Conservation (phyloP, 2,797 vertebrate genomes). For the Enteromius thamalakanensis region DNA sequence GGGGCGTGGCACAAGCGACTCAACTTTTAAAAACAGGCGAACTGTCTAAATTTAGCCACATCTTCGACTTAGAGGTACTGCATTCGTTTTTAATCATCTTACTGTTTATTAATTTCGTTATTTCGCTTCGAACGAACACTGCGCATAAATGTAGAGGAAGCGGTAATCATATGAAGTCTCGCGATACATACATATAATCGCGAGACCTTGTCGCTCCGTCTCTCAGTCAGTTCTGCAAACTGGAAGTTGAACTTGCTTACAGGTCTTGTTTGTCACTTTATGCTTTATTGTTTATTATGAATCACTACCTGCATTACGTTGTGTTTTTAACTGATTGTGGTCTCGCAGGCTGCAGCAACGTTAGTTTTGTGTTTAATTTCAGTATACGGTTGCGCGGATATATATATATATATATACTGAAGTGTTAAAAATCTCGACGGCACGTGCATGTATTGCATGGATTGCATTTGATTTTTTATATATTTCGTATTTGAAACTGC, state of each 20-base stretch:
- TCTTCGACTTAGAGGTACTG: not conserved
- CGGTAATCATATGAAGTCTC: slow-evolving; percentile 1
- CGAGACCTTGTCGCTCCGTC: not conserved
- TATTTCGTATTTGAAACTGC: not conserved
- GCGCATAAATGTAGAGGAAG: not conserved
- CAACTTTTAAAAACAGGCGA: not conserved
- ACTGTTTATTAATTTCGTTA: not conserved
- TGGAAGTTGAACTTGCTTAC: not conserved
- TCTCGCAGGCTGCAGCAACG: not conserved
- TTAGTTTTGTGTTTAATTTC: not conserved
- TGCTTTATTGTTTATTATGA: no score
- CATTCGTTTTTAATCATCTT: not conserved
- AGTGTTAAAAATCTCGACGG: not conserved
- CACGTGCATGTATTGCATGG: not conserved
- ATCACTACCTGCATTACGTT: not conserved
- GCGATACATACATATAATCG: not conserved
- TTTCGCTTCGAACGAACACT: not conserved
- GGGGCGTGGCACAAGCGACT: not conserved
- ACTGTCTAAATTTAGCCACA: not conserved
- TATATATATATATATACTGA: not conserved
- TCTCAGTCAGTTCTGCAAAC: not conserved
- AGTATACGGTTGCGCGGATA: not conserved
- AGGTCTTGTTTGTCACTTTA: not conserved
- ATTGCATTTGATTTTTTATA: not conserved
- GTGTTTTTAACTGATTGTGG: not conserved